Base-by-base conservation (phyloP, 2,797 vertebrate species). In the Threskiornis aethiopicus region DNA sequence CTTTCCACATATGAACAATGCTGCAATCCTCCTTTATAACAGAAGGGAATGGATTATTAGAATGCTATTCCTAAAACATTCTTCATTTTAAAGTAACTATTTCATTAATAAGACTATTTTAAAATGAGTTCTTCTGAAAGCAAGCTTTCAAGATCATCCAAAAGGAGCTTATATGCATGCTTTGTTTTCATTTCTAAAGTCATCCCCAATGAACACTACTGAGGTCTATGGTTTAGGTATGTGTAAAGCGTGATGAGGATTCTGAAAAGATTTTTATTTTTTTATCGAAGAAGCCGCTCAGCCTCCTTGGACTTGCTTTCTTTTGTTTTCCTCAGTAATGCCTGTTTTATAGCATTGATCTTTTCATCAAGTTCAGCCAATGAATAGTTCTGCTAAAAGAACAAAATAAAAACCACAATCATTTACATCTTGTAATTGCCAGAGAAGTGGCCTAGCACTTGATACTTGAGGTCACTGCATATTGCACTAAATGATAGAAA, bases 351-450 rank as follows among this genome's bases (percentile, higher is more conserved):
- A 25, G 98, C 98, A 91, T 97, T 99, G 97, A 99, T 99, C 98
- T 99, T 99, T 97, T 99, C 99, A 97, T 99, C 99, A 97, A 99
- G 98, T 98, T 99, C 99, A 41, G 98, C 98, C 97, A 99, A 98
- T 69, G 99, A 99, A 98, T 99, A 99, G 94, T 96, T 98, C 99
- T 99, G 98, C 97, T 98, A 96, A 97, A 97, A 97, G 92, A 96
- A 98, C 64, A 96, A 96, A 96, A 91, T 83, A 96, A 89, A 93
- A 95, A 76, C 31, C 59, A 78, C 70, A 71, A 26, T 87, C 39
- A 92, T 96, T 97, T 96, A 97, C 88, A 98, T 91, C 41, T 88
- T 84, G 28, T 66, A 97, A 97, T 65, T 97, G 92, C 88, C 90
- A 78, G 75, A 88, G 84, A 97, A 95, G 93, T 51, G 55, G 49